Evolutionary conservation across 2,888 invertebrate species (phyloP).

Genomic region (Lithophane socia): DNA sequence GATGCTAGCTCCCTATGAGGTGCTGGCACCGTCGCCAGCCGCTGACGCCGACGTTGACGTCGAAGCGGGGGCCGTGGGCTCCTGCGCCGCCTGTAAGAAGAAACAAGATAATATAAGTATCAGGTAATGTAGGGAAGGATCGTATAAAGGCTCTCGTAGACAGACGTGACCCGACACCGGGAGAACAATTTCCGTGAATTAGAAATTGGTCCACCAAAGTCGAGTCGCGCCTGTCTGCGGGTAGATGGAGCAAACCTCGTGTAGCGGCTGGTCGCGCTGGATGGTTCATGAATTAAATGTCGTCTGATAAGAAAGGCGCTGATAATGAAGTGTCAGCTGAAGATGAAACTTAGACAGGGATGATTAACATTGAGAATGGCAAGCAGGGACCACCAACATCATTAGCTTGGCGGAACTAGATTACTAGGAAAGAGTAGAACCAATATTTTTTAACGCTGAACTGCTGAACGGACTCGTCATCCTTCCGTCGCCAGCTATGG

Average conservation of each 20-base stretch:
- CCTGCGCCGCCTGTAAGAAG: conserved; percentile 84
- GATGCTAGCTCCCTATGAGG: conserved; percentile 64
- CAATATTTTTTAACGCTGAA: neutral
- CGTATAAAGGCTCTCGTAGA: neutral
- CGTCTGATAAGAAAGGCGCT: neutral
- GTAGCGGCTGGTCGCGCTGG: no score
- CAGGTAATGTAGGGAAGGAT: neutral
- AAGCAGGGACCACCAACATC: neutral
- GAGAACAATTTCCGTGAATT: no score
- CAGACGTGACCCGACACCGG: no score
- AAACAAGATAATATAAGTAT: conserved; percentile 42
- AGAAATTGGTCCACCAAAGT: no score
- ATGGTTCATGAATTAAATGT: neutral
- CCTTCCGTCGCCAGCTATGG: neutral
- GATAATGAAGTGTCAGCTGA: neutral
- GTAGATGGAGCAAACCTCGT: neutral
- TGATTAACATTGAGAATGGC: neutral
- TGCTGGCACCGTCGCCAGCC: conserved; percentile 74
- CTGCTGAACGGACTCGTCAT: no score
- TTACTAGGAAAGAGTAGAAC: neutral
- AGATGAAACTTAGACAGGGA: neutral
- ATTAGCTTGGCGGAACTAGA: neutral
- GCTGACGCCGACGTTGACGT: conserved; percentile 79
- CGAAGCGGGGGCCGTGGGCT: conserved; percentile 80
- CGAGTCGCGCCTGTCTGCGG: no score